Evolutionary conservation across 2,113 vertebrate species (phyloP).

Genomic region (Rhinoderma darwinii): DNA sequence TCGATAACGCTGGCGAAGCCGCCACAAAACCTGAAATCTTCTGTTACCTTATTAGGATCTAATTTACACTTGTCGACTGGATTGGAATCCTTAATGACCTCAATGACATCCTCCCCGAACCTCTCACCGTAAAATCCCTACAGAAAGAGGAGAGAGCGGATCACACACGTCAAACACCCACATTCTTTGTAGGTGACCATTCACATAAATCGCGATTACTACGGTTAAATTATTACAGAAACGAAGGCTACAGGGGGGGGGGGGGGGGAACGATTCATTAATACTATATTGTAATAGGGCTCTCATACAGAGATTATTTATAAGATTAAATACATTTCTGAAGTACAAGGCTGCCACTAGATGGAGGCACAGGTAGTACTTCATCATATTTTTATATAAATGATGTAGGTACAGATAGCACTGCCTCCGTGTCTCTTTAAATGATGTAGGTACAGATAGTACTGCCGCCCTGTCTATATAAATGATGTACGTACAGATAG

Average conservation of each 20-base stretch:
- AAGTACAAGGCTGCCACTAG: background rate
- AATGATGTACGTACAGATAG: too few relatives aligned
- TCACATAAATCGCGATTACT: background rate
- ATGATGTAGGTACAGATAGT: too few relatives aligned
- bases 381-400: background rate
- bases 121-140: conserved; percentile 97
- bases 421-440: too few relatives aligned
- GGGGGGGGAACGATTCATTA: too few relatives aligned
- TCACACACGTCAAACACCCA: background rate
- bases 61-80: conserved; percentile 98
- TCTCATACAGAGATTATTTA: background rate
- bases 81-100: conserved; percentile 98
- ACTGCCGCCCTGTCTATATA: too few relatives aligned
- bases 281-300: too few relatives aligned
- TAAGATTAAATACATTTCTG: too few relatives aligned
- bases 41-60: conserved; percentile 90
- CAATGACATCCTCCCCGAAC: conserved; percentile 94
- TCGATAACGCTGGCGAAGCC: background rate
- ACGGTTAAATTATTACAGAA: too few relatives aligned
- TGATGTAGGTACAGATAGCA: too few relatives aligned
- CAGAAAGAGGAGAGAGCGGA: conserved; percentile 32
- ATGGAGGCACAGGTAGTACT: background rate
- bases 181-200: background rate
- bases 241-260: too few relatives aligned
- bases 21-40: background rate